Conservation (phyloP, 2,888 invertebrate species). For the Cataglyphis rosenhaueri region DNA sequence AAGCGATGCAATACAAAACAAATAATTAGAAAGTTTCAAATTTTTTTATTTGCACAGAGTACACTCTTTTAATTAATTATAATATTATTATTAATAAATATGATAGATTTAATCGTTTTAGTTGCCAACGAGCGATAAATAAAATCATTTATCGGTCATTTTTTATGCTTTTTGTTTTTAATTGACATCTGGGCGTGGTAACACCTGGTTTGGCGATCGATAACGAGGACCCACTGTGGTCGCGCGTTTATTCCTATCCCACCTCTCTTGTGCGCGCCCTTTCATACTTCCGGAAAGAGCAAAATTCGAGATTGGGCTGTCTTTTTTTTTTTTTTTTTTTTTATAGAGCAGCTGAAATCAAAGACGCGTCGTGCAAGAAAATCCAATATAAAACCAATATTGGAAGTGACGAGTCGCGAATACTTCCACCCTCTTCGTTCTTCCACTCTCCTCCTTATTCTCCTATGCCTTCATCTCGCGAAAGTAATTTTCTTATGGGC, state of each 20-base stretch:
- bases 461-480: slow-evolving; percentile 19
- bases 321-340: slow-evolving; percentile 1
- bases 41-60: not conserved
- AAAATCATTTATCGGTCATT: not conserved
- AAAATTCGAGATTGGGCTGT: slow-evolving; percentile 1
- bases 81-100: not conserved
- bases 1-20: not conserved
- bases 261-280: slow-evolving; percentile 48
- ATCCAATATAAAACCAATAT: slow-evolving; percentile 81
- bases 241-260: not conserved
- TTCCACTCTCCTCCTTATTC: slow-evolving; percentile 15
- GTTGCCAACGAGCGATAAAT: slow-evolving; percentile 3
- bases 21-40: not conserved
- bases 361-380: slow-evolving; percentile 57
- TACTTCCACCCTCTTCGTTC: slow-evolving; percentile 26
- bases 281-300: slow-evolving; percentile 23
- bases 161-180: slow-evolving; percentile 56
- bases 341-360: slow-evolving; percentile 32
- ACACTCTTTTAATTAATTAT: not conserved
- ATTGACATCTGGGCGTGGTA: slow-evolving; percentile 76
- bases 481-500: slow-evolving; percentile 80
- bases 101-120: not conserved
- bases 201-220: slow-evolving; percentile 81
- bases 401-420: slow-evolving; percentile 72
- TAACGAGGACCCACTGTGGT: slow-evolving; percentile 75